Evolutionary conservation across 1,140 invertebrate genomes (phyloP).

Genomic region (Ectropis grisescens): DNA sequence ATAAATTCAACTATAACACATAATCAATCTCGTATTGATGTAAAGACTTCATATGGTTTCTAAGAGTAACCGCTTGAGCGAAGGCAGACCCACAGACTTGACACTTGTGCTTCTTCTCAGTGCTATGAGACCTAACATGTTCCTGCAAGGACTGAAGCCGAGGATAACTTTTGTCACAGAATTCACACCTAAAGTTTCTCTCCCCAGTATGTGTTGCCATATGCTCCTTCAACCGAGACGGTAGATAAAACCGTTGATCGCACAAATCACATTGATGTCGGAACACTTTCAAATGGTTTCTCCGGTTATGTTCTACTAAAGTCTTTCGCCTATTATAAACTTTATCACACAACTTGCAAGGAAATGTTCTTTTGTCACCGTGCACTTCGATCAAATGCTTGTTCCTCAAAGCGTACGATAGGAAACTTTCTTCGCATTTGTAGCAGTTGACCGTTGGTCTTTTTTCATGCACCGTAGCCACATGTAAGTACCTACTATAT

Average conservation of each 20-base stretch:
- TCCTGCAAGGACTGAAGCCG: constrained; percentile 35
- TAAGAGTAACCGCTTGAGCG: constrained; percentile 42
- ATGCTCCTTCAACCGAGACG: constrained; percentile 43
- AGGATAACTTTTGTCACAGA: constrained; percentile 51
- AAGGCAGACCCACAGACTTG: constrained; percentile 34
- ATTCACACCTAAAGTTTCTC: constrained; percentile 50
- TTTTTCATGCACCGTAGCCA: constrained; percentile 38
- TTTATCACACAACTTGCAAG: constrained; percentile 43
- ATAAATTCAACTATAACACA: not conserved
- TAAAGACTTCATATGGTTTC: constrained; percentile 45
- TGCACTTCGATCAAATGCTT: constrained; percentile 48
- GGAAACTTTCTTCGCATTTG: constrained; percentile 48
- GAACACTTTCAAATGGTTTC: constrained; percentile 43
- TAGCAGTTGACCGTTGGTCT: constrained; percentile 41
- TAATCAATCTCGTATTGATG: constrained; percentile 19
- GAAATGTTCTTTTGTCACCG: constrained; percentile 34
- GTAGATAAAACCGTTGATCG: constrained; percentile 50
- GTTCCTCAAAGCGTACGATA: constrained; percentile 40
- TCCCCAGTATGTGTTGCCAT: constrained; percentile 52
- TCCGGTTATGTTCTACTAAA: constrained; percentile 38
- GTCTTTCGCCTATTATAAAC: constrained; percentile 47
- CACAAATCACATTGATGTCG: constrained; percentile 53
- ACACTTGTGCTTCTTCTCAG: constrained; percentile 38
- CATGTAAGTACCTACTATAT: constrained; percentile 41
- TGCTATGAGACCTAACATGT: constrained; percentile 41